These are phyloP conservation scores for Goniozus legneri DNA, from an alignment of 1,140 invertebrate genomes.

Conservation along the genomic window DNA sequence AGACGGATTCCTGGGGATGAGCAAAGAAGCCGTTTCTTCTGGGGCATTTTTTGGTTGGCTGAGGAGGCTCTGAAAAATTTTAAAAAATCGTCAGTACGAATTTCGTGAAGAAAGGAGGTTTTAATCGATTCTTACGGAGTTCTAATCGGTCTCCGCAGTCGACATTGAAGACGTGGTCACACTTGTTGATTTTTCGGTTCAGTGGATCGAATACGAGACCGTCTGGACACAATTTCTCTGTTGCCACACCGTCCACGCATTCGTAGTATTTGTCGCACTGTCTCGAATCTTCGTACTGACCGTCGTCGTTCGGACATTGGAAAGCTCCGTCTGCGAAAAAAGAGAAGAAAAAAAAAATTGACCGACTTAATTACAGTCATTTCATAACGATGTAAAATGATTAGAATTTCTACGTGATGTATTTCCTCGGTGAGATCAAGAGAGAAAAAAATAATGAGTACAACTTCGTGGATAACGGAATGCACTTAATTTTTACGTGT, in stretches of 20 bases:
- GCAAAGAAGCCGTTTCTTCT: conserved; percentile 85
- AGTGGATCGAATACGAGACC: conserved; percentile 81
- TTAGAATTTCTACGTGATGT: too few relatives aligned
- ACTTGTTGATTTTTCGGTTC: conserved; percentile 82
- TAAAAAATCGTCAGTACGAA: too few relatives aligned
- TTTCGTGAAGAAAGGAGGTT: neutral
- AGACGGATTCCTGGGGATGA: conserved; percentile 75
- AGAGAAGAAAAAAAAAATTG: conserved; percentile 22
- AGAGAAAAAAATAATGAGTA: too few relatives aligned
- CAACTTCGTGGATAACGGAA: too few relatives aligned
- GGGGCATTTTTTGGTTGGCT: conserved; percentile 70
- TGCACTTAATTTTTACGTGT: too few relatives aligned
- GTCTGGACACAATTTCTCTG: conserved; percentile 77
- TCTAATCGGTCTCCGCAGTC: conserved; percentile 82
- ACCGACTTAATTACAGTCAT: neutral
- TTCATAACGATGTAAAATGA: too few relatives aligned
- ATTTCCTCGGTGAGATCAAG: too few relatives aligned
- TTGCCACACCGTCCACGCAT: conserved; percentile 70
- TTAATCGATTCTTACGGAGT: conserved; percentile 67
- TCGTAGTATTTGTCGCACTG: conserved; percentile 86
- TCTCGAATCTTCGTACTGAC: conserved; percentile 71
- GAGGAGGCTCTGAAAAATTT: conserved; percentile 68
- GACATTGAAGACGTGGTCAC: conserved; percentile 86
- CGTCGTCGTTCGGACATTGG: conserved; percentile 71
- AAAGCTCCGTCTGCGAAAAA: conserved; percentile 68